phyloP scores from a whole-genome alignment of 64 coral and sea anemone species.

The Porites australiensis region DNA sequence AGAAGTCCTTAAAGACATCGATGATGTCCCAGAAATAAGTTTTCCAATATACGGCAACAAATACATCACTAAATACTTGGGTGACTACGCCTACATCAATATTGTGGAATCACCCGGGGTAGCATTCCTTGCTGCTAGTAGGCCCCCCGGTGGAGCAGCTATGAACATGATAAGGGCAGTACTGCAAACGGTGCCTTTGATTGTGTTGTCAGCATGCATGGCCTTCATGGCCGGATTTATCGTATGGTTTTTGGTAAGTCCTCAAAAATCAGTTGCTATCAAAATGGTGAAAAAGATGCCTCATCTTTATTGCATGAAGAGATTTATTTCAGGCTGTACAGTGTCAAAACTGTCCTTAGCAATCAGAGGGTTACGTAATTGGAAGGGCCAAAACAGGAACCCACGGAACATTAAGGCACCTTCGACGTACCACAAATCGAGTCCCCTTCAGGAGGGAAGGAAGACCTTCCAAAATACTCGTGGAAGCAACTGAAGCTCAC shows the following conservation, averaged over 20 bases:
- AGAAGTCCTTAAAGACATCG: constrained; percentile 36
- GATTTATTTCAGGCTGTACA: no score
- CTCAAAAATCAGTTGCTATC: neutral
- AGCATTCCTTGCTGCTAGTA: neutral
- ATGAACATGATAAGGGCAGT: constrained; percentile 45
- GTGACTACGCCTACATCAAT: constrained; percentile 14
- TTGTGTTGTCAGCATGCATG: constrained; percentile 39
- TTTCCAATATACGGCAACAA: constrained; percentile 73
- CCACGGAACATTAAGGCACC: no score
- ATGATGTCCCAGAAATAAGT: constrained; percentile 24
- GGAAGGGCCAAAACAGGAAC: no score
- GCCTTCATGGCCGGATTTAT: constrained; percentile 57
- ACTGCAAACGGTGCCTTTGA: neutral
- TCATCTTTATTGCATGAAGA: no score
- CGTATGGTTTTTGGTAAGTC: constrained; percentile 55
- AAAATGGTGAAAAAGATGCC: no score
- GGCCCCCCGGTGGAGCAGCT: neutral
- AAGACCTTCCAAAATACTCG: no score
- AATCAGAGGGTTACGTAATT: no score
- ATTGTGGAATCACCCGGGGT: constrained; percentile 55
- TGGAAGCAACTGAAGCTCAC: no score
- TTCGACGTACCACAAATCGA: no score
- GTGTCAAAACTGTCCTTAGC: no score
- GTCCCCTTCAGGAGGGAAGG: no score
- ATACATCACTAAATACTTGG: constrained; percentile 30